These are phyloP conservation scores for Chlorops oryzae DNA, from an alignment of 1,140 invertebrate genomes.

Conservation along the genomic window DNA sequence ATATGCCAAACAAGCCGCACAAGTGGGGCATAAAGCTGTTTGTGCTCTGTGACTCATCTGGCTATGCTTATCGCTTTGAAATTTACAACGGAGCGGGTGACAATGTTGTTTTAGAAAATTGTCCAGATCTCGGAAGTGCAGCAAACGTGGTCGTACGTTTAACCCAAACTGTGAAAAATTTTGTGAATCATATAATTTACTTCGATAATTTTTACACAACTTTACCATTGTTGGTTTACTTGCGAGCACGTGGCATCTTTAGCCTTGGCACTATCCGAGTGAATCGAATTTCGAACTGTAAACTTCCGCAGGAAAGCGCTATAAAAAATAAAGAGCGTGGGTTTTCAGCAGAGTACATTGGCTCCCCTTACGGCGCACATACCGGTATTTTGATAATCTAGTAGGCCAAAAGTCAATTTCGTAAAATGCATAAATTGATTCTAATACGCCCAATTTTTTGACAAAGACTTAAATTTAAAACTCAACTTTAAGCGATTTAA, in stretches of 20 bases:
- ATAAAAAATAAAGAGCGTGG: background rate
- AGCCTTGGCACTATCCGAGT: background rate
- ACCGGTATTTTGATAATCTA: too few species aligned
- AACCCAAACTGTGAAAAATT: background rate
- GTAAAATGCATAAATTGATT: too few species aligned
- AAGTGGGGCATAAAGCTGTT: conserved; percentile 5
- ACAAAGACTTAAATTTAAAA: too few species aligned
- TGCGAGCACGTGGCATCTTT: background rate
- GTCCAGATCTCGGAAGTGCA: conserved; percentile 10
- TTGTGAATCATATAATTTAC: conserved; percentile 6
- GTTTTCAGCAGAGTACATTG: too few species aligned
- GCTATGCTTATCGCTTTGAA: conserved; percentile 13
- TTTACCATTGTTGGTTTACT: background rate
- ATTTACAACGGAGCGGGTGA: conserved; percentile 27
- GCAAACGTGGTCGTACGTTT: conserved; percentile 14
- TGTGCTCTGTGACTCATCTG: conserved; percentile 1
- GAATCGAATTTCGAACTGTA: background rate
- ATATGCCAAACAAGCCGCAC: too few species aligned
- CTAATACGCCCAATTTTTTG: too few species aligned
- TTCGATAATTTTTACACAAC: conserved; percentile 10
- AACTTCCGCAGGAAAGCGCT: background rate
- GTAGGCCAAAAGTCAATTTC: too few species aligned
- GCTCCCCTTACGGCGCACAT: conserved; percentile 23
- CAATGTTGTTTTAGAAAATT: conserved; percentile 10
- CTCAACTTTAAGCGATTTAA: too few species aligned